These are phyloP conservation scores for Apamea anceps DNA, from an alignment of 2,888 invertebrate species.

Conservation along the genomic window DNA sequence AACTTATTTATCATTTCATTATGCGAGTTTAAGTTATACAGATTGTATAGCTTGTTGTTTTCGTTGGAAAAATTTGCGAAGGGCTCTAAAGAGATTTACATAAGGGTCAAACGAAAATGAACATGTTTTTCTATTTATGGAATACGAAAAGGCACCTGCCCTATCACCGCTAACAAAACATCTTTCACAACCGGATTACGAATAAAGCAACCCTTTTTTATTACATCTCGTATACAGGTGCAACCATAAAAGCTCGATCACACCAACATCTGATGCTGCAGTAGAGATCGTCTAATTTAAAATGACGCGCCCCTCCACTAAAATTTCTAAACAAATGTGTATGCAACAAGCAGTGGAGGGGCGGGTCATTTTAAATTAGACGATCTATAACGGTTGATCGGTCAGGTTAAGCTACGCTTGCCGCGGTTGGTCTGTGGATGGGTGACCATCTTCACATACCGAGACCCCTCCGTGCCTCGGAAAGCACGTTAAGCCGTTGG, in stretches of 20 bases:
- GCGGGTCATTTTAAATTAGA: no score
- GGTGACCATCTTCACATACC: no score
- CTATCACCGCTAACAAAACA: slow-evolving; percentile 36
- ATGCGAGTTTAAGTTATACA: background rate
- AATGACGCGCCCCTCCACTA: no score
- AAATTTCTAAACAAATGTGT: no score
- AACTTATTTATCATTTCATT: background rate
- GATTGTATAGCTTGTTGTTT: background rate
- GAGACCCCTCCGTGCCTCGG: no score
- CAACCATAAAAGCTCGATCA: slow-evolving; percentile 58
- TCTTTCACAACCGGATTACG: slow-evolving; percentile 41
- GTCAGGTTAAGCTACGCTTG: no score
- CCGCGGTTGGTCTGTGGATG: no score
- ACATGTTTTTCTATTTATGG: slow-evolving; percentile 15
- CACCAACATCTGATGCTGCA: slow-evolving; percentile 5
- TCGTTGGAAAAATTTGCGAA: no score
- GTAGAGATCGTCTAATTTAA: background rate
- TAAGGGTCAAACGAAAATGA: slow-evolving; percentile 5
- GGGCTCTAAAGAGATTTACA: background rate
- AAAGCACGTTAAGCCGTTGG: no score
- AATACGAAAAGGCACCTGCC: slow-evolving; percentile 16
- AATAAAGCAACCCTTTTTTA: slow-evolving; percentile 70
- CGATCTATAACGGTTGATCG: no score
- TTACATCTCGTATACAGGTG: slow-evolving; percentile 66
- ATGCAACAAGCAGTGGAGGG: no score